phyloP scores from a whole-genome alignment of 1,140 invertebrate species.

The Drosophila nasuta region DNA sequence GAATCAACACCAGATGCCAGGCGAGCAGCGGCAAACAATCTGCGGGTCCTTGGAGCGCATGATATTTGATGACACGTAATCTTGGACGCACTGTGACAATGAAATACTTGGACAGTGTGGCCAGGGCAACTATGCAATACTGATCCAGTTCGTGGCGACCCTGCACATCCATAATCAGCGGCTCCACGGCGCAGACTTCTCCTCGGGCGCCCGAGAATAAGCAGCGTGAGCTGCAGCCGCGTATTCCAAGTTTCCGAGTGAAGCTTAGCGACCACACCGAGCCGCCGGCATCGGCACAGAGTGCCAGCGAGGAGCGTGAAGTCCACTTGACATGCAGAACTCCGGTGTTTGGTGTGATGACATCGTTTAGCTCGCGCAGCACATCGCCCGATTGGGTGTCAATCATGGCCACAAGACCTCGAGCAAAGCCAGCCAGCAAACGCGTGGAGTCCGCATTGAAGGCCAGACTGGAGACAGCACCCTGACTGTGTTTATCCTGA shows the following conservation, averaged over 20 bases:
- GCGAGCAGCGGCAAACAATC: conserved; percentile 93
- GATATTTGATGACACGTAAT: conserved; percentile 86
- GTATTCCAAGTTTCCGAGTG: conserved; percentile 94
- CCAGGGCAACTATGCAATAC: conserved; percentile 94
- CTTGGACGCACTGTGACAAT: conserved; percentile 93
- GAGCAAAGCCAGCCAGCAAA: conserved; percentile 92
- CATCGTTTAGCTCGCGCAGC: conserved; percentile 92
- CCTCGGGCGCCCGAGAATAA: conserved; percentile 97
- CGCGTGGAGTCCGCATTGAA: conserved; percentile 95
- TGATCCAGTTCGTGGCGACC: conserved; percentile 90
- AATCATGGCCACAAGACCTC: conserved; percentile 94
- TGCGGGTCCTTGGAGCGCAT: conserved; percentile 87
- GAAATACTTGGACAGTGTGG: conserved; percentile 95
- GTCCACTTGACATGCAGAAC: conserved; percentile 94
- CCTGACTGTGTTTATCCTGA: conserved; percentile 90
- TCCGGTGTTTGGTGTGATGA: conserved; percentile 94
- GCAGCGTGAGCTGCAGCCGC: conserved; percentile 94
- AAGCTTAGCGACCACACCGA: conserved; percentile 98
- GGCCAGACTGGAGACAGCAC: conserved; percentile 93
- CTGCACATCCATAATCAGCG: conserved; percentile 90
- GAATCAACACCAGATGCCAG: conserved; percentile 96
- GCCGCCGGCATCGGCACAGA: conserved; percentile 97
- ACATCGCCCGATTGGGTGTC: conserved; percentile 92
- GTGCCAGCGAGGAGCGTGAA: conserved; percentile 87
- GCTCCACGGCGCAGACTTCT: conserved; percentile 95